A percentile compares a stretch with the other conserved stretches of the same genome.
Conservation (phyloP, 2,888 invertebrate species). For the Aspidiotus destructor region DNA sequence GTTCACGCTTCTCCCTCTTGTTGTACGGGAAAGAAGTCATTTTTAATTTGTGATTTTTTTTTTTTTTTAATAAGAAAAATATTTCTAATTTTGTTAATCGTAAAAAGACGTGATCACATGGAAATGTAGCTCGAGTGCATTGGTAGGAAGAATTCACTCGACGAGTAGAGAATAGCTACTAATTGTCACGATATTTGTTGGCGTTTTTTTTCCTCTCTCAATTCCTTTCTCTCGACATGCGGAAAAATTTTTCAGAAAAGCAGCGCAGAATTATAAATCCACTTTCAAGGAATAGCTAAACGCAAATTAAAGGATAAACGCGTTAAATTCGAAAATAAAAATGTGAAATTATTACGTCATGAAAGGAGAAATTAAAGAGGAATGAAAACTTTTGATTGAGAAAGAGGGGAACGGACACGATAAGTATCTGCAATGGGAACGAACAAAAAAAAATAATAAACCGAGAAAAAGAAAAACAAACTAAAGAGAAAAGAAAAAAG, state of each 20-base stretch:
- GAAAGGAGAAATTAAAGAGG: too few relatives aligned
- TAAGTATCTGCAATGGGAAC: conserved; percentile 8
- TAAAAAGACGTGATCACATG: too few relatives aligned
- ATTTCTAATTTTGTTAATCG: too few relatives aligned
- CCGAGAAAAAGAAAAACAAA: conserved; percentile 15
- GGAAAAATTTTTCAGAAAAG: conserved; percentile 13
- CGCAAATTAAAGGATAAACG: conserved; percentile 32
- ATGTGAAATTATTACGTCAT: conserved; percentile 15
- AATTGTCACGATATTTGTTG: conserved; percentile 22
- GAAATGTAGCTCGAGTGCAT: too few relatives aligned
- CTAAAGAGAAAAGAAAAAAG: conserved; percentile 19
- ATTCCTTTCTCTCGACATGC: conserved; percentile 11
- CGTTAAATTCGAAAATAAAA: conserved; percentile 31
- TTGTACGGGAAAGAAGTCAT: too few relatives aligned
- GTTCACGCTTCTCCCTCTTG: too few relatives aligned
- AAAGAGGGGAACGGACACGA: too few relatives aligned
- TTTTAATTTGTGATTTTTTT: too few relatives aligned
- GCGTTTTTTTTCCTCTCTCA: conserved; percentile 5
- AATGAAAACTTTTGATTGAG: conserved; percentile 21
- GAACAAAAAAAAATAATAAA: conserved; percentile 15
- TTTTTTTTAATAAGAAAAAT: too few relatives aligned
- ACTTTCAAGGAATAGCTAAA: not conserved
- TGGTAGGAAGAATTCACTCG: too few relatives aligned
- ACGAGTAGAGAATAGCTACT: conserved; percentile 26
- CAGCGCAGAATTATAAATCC: not conserved